Evolutionary conservation across 2,888 invertebrate species (phyloP).

Genomic region (Cynaeus angustus): DNA sequence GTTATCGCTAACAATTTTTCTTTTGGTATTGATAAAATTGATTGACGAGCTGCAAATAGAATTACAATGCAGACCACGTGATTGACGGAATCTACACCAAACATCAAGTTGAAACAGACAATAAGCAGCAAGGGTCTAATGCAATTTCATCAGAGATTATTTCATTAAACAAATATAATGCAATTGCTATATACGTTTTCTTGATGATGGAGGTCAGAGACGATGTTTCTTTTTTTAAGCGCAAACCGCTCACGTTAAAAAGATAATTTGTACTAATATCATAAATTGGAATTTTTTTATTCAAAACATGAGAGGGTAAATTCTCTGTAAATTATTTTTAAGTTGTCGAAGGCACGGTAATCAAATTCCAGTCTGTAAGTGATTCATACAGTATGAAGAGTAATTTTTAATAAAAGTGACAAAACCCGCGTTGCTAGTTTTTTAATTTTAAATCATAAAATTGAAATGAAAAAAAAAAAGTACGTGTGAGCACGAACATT

Average conservation of each 20-base stretch:
- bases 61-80: conserved; percentile 7
- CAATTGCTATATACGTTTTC: not conserved
- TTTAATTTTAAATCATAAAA: no score
- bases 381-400: no score
- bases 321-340: conserved; percentile 2
- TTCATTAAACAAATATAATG: not conserved
- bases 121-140: conserved; percentile 1
- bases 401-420: no score
- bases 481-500: no score
- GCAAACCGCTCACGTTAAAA: no score
- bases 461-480: no score
- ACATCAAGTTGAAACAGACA: conserved; percentile 18
- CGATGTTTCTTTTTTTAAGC: no score
- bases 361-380: no score
- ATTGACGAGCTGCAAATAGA: conserved; percentile 24
- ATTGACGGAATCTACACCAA: conserved; percentile 11
- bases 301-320: not conserved
- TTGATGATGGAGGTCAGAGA: no score
- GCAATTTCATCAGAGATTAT: conserved; percentile 23
- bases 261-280: no score
- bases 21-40: conserved; percentile 8
- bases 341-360: not conserved
- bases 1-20: not conserved
- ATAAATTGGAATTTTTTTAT: not conserved
- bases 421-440: no score